phyloP scores from a whole-genome alignment of 2,797 vertebrate species.

The Melanotaenia pygmaea region DNA sequence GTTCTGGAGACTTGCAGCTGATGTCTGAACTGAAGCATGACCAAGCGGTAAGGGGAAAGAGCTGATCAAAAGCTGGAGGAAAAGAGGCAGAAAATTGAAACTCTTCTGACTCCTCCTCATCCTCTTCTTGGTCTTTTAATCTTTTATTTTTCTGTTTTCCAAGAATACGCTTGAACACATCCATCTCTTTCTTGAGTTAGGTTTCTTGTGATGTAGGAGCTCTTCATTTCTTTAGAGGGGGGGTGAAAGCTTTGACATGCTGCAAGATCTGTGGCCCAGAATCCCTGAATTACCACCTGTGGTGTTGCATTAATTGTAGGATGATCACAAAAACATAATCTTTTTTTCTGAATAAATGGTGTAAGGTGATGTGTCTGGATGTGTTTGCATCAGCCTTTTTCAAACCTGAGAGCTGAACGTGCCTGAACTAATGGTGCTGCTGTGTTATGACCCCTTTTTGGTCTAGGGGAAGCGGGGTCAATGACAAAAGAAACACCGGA shows the following conservation, averaged over 20 bases:
- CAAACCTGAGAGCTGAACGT: conserved; percentile 49
- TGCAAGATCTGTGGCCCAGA: conserved; percentile 42
- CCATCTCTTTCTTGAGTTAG: conserved; percentile 1
- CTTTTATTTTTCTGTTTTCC: conserved; percentile 18
- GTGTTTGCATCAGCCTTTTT: conserved; percentile 28
- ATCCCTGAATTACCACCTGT: conserved; percentile 52
- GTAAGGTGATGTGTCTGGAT: conserved; percentile 6
- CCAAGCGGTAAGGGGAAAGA: conserved; percentile 29
- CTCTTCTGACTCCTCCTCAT: conserved; percentile 5
- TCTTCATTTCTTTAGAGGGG: conserved; percentile 6
- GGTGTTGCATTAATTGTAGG: conserved; percentile 60
- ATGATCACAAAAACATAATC: conserved; percentile 8
- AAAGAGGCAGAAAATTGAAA: conserved; percentile 52
- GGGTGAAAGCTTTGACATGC: conserved; percentile 13
- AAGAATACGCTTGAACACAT: conserved; percentile 22
- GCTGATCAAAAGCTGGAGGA: conserved; percentile 49
- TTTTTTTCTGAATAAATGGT: conserved; percentile 38
- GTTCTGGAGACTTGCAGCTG: conserved; percentile 55
- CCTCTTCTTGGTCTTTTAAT: conserved; percentile 3
- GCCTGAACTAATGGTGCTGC: conserved; percentile 46
- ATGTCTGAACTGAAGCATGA: conserved; percentile 58
- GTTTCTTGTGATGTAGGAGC: neutral
- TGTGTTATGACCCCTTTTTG: no score
- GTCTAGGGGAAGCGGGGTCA: no score
- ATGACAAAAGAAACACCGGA: no score